These are phyloP conservation scores for Latheticus oryzae DNA, from an alignment of 2,888 invertebrate species.

Conservation along the genomic window DNA sequence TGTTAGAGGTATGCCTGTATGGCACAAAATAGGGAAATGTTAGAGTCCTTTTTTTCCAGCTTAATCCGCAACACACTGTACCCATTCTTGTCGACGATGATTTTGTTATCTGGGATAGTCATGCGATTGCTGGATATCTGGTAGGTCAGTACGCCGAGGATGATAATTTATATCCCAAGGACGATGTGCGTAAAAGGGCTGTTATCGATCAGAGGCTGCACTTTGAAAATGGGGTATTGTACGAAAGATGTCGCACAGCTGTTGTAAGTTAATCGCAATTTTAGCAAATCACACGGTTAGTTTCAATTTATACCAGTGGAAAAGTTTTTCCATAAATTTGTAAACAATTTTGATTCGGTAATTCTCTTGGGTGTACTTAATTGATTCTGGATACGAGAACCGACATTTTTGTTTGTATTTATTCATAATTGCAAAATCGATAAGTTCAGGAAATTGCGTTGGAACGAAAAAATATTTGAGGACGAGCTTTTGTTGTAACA, in stretches of 20 bases:
- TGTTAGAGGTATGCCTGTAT: slow-evolving; percentile 63
- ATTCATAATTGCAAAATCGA: slow-evolving; percentile 24
- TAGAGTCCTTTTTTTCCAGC: slow-evolving; percentile 44
- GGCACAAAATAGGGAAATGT: background rate
- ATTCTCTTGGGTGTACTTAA: background rate
- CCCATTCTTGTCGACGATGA: slow-evolving; percentile 71
- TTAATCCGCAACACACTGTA: slow-evolving; percentile 71
- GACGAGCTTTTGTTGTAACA: too few species aligned
- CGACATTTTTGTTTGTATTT: slow-evolving; percentile 24
- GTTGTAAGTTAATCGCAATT: slow-evolving; percentile 63
- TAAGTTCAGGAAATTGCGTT: slow-evolving; percentile 3
- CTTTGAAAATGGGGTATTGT: slow-evolving; percentile 68
- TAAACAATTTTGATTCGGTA: too few species aligned
- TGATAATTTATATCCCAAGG: slow-evolving; percentile 69
- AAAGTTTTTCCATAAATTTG: too few species aligned
- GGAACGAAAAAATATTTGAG: too few species aligned
- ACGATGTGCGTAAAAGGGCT: slow-evolving; percentile 66
- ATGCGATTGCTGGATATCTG: slow-evolving; percentile 66
- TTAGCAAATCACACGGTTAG: slow-evolving; percentile 2
- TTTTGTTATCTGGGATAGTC: slow-evolving; percentile 67
- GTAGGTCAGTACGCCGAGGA: slow-evolving; percentile 60
- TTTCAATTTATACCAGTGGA: too few species aligned
- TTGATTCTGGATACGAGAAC: background rate
- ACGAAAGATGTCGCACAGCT: slow-evolving; percentile 62
- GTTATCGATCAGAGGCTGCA: slow-evolving; percentile 68